Evolutionary conservation across 2,888 invertebrate genomes (phyloP), one percentile per base, ranked within the genome.

Genomic region (Priocnemis perturbator): DNA sequence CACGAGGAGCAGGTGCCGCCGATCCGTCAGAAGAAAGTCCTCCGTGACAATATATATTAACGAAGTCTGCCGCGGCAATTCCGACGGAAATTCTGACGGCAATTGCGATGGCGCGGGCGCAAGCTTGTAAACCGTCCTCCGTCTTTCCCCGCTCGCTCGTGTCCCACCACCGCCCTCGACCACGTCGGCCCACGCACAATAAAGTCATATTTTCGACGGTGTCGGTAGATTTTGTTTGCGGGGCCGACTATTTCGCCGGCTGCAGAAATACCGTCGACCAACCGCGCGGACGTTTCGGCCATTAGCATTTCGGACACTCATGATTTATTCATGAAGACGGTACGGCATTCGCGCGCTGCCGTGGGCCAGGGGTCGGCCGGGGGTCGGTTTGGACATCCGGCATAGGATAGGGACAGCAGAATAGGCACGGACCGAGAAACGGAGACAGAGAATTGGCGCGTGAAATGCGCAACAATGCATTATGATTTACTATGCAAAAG

Each of bases 301-400:
- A 76, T 79, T 79, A 79, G 78, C 79, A 79, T 79, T 79, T 79
- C 78, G 79, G 76, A 67, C 68, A 64, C 64, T 79, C 78, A 76
- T 79, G 79, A 79, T 77, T 79, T 79, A 79, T 79, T 79, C 79
- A 79, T 77, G 78, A 76, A 72, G 80, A 72, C 77, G 70, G 55
- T 47, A 26, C 37, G 55, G 59, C 64, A 61, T 55, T 20, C 30
- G 20, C 59, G 58, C 60, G 53, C 30, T 57, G 57, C 7, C 11
- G 64, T 19, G 50, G 23, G 20, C 4, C 17, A 19, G n/a, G 26
- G 17, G 17, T 17, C 11, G 26, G 19, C 11, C 14, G 44, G 58
- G 58, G 21, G 37, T 37, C 11, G 37, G 37, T 37, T 37, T 37
- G 37, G 37, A 37, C 37, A 37, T 37, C 37, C 37, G 37, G 37